A percentile compares a stretch with the other conserved stretches of the same genome.
Evolutionary conservation across 2,888 invertebrate genomes (phyloP).

Genomic region (Torymus auratus): DNA sequence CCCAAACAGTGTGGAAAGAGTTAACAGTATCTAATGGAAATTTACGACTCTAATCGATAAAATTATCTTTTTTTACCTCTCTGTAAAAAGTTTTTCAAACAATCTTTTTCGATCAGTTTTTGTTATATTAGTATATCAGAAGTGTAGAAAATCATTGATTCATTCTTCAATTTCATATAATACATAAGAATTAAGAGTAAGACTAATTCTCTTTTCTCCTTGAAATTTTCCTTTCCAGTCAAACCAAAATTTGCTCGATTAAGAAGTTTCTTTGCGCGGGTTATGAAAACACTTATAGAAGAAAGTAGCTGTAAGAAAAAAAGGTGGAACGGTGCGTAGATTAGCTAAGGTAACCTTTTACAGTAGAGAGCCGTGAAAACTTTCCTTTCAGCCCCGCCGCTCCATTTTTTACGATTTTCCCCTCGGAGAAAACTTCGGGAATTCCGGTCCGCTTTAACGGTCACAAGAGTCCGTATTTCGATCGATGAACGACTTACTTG

Average conservation of each 20-base stretch:
- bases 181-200: neutral
- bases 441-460: constrained; percentile 31
- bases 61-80: constrained; percentile 8
- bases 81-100: constrained; percentile 15
- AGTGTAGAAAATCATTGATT: constrained; percentile 1
- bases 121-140: constrained; percentile 2
- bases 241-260: constrained; percentile 28
- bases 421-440: constrained; percentile 34
- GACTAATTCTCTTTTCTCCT: neutral
- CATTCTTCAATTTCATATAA: constrained; percentile 1
- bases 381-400: constrained; percentile 39
- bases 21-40: constrained; percentile 37
- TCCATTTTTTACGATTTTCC: constrained; percentile 43
- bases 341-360: constrained; percentile 45
- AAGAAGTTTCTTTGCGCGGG: constrained; percentile 42
- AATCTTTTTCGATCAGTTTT: neutral
- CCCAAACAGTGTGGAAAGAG: constrained; percentile 33
- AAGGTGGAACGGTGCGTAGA: constrained; percentile 40
- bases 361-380: constrained; percentile 41
- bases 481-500: constrained; percentile 25
- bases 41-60: constrained; percentile 32
- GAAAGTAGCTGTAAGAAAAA: constrained; percentile 26
- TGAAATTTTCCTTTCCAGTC: neutral
- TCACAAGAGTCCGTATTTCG: constrained; percentile 14
- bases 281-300: constrained; percentile 28